phyloP scores from a whole-genome alignment of 1,140 invertebrate species.

The Cherax quadricarinatus region DNA sequence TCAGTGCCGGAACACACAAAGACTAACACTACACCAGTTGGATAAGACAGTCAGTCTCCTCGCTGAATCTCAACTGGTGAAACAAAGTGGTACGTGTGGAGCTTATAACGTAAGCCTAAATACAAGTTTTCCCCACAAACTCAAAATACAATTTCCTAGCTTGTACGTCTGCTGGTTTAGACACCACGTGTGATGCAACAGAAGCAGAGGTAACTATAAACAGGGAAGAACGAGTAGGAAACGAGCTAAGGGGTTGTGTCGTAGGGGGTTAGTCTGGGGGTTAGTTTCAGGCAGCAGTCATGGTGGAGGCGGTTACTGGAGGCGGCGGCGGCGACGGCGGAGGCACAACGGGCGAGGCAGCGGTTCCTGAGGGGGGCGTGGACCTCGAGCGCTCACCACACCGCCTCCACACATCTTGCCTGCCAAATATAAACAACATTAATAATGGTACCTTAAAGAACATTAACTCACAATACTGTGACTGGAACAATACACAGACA shows the following conservation, averaged over 20 bases:
- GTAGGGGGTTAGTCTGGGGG: conserved; percentile 20
- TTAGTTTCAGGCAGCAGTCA: conserved; percentile 54
- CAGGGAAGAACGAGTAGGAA: conserved; percentile 24
- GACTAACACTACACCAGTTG: not conserved
- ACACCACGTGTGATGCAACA: too few species aligned
- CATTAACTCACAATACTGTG: too few species aligned
- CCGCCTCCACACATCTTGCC: conserved; percentile 69
- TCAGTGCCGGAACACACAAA: too few species aligned
- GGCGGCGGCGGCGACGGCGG: conserved; percentile 64
- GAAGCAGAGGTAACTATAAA: not conserved
- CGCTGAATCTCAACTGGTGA: not conserved
- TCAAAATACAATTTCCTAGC: too few species aligned
- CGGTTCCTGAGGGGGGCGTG: conserved; percentile 67
- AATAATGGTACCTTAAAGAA: not conserved
- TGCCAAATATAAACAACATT: conserved; percentile 2
- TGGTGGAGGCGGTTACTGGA: conserved; percentile 57
- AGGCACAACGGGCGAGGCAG: conserved; percentile 59
- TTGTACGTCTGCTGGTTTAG: too few species aligned
- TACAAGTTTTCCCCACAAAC: too few species aligned
- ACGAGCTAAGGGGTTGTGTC: conserved; percentile 30
- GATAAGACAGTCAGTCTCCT: conserved; percentile 2
- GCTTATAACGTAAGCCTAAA: not conserved
- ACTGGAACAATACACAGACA: too few species aligned
- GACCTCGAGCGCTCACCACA: conserved; percentile 69
- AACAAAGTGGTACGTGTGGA: not conserved